phyloP scores from a whole-genome alignment of 1,140 invertebrate species.

The Drosophila insularis region DNA sequence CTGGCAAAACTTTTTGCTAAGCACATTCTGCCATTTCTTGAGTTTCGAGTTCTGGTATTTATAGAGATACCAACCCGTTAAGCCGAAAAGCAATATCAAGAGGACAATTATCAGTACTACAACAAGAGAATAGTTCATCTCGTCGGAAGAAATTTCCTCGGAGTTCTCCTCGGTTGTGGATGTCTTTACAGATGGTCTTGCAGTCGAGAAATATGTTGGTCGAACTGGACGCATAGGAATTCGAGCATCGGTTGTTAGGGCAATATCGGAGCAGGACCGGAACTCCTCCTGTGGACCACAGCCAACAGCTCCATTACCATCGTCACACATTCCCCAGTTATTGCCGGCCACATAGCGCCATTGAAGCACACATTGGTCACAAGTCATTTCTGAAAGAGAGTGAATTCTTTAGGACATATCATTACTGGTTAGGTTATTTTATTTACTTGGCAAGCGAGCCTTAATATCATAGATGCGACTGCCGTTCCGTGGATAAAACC shows the following conservation, averaged over 20 bases:
- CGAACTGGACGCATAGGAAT: constrained; percentile 48
- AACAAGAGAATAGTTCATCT: constrained; percentile 81
- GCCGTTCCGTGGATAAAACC: constrained; percentile 90
- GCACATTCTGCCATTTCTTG: constrained; percentile 16
- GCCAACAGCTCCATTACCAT: constrained; percentile 82
- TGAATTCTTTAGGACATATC: not conserved
- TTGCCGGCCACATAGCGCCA: constrained; percentile 81
- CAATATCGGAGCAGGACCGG: constrained; percentile 91
- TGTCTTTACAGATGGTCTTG: not conserved
- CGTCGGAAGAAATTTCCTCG: constrained; percentile 20
- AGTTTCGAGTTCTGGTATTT: constrained; percentile 78
- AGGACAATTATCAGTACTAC: constrained; percentile 82
- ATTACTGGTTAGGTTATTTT: too few relatives aligned
- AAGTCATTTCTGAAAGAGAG: constrained; percentile 27
- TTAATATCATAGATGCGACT: constrained; percentile 90
- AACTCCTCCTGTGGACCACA: constrained; percentile 90
- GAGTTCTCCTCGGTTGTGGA: constrained; percentile 11
- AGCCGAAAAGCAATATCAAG: constrained; percentile 83
- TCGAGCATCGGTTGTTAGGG: constrained; percentile 85
- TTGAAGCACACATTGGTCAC: constrained; percentile 83
- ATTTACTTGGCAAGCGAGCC: constrained; percentile 86
- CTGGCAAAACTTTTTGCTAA: constrained; percentile 13
- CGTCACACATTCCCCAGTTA: constrained; percentile 84
- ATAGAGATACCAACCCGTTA: constrained; percentile 82
- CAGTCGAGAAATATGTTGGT: constrained; percentile 49